Percentiles rank a stretch among this genome's conserved stretches.
Evolutionary conservation across 1,140 invertebrate species (phyloP).

Genomic region (Maconellicoccus hirsutus): DNA sequence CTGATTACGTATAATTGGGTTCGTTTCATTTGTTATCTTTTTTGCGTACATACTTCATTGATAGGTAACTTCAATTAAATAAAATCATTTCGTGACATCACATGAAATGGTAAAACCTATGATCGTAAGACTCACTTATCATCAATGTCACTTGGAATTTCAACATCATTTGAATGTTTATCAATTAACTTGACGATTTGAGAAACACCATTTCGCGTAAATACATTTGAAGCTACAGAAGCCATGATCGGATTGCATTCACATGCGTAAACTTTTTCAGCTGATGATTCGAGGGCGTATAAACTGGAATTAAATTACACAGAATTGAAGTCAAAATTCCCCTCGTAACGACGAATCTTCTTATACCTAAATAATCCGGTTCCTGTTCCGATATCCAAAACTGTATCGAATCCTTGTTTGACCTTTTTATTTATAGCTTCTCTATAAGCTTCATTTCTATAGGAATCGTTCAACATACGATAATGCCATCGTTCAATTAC

Average conservation of each 20-base stretch:
- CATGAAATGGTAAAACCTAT: too few species aligned
- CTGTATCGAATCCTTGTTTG: slow-evolving; percentile 39
- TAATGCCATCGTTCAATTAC: slow-evolving; percentile 66
- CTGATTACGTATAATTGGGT: too few species aligned
- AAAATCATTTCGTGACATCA: too few species aligned
- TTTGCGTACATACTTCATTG: too few species aligned
- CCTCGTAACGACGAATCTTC: background rate
- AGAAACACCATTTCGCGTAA: slow-evolving; percentile 39
- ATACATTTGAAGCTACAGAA: slow-evolving; percentile 44
- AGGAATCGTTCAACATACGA: slow-evolving; percentile 63
- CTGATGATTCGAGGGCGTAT: slow-evolving; percentile 46
- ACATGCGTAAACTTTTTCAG: slow-evolving; percentile 47
- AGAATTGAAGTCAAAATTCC: too few species aligned
- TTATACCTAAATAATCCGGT: slow-evolving; percentile 43
- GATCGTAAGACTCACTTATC: slow-evolving; percentile 33
- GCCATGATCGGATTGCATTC: slow-evolving; percentile 52
- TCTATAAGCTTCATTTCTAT: slow-evolving; percentile 51
- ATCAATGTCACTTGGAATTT: slow-evolving; percentile 43
- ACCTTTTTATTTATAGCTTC: slow-evolving; percentile 48
- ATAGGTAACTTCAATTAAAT: too few species aligned
- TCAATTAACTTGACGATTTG: slow-evolving; percentile 38
- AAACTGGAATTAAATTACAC: slow-evolving; percentile 38
- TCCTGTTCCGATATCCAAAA: slow-evolving; percentile 63
- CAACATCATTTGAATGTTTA: slow-evolving; percentile 42
- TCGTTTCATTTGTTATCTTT: too few species aligned